These are phyloP conservation scores for Epicauta chinensis DNA, from an alignment of 1,140 invertebrate genomes.

Conservation along the genomic window DNA sequence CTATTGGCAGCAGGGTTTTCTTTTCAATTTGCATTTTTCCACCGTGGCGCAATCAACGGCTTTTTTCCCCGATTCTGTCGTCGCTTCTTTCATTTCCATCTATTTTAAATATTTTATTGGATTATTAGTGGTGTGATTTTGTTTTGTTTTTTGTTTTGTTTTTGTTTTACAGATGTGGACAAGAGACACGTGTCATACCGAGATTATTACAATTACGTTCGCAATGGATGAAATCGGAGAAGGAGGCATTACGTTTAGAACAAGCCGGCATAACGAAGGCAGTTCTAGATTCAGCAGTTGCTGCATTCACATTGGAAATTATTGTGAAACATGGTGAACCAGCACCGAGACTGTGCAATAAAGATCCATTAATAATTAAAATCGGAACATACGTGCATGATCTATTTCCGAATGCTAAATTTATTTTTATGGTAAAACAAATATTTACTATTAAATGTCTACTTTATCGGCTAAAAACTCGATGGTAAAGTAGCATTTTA, in stretches of 20 bases:
- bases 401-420: conserved; percentile 83
- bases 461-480: no score
- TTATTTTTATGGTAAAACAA: conserved; percentile 89
- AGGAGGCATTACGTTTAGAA: conserved; percentile 78
- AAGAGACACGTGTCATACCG: conserved; percentile 96
- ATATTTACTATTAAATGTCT: no score
- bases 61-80: no score
- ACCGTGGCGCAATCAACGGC: background rate
- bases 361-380: conserved; percentile 96
- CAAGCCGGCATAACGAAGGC: conserved; percentile 93
- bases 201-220: conserved; percentile 85
- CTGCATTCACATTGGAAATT: conserved; percentile 93
- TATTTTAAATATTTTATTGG: no score
- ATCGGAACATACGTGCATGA: conserved; percentile 82
- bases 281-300: conserved; percentile 90
- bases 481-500: no score
- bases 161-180: conserved; percentile 71
- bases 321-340: conserved; percentile 93
- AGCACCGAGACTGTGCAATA: conserved; percentile 91
- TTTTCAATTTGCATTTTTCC: background rate
- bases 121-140: no score
- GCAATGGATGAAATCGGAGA: conserved; percentile 89
- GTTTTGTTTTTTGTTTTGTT: background rate
- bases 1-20: no score
- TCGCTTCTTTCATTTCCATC: no score